Base-by-base conservation (phyloP, 1,140 invertebrate species). In the Ylistrum balloti region DNA sequence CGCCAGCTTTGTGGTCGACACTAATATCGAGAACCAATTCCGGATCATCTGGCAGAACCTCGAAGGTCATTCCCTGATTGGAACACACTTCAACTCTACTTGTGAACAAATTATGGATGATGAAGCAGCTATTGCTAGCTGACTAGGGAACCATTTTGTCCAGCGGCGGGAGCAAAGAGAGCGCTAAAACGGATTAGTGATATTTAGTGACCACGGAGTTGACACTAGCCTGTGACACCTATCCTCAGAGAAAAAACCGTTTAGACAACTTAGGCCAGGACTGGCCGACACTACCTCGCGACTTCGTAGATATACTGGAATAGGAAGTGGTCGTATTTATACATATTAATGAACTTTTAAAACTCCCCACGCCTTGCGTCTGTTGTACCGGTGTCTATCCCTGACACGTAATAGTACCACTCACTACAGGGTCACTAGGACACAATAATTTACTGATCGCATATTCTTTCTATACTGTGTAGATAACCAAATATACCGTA, bases 11-110 rank as follows among this genome's bases (percentile, higher is more conserved):
- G 56, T 74, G 56, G 56, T 74, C 56, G 56, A 74, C 56, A 74
- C 56, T 74, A 74, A 74, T 74, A 74, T 74, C 56, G 56, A 74
- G 56, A 74, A 74, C 56, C 56, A 74, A 74, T 74, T 74, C n/a
- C 56, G 56, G 56, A 74, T 74, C 56, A 74, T 74, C 56, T 74
- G 56, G 56, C 56, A 74, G 56, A 74, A 74, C n/a, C 56, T 74
- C 56, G 56, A 28, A 74, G 56, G 56, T 74, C 56, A 74, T 11
- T 74, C 56, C n/a, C 56, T 74, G 56, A 74, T 74, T 74, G 56
- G 56, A 74, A 74, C 56, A 74, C 56, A 74, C 56, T 74, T 74
- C 56, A 74, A 74, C 56, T 74, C 56, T 74, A 74, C 56, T 74
- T 74, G 56, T 74, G 56, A 74, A 74, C 56, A 74, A 74, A 74